Evolutionary conservation across 2,888 invertebrate genomes (phyloP).

Genomic region (Erebia palarica): DNA sequence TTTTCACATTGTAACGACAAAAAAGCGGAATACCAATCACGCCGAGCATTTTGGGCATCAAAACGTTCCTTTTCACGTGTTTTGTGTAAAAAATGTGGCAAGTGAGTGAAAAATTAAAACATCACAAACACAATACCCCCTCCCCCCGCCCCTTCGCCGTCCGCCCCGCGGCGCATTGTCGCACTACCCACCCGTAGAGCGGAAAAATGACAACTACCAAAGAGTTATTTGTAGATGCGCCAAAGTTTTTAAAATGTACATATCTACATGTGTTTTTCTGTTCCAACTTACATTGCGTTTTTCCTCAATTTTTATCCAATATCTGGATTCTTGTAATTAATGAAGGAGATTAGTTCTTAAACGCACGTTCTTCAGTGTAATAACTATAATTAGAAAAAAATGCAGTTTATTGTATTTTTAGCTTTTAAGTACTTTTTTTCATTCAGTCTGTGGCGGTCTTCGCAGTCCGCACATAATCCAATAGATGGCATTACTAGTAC

Average conservation of each 20-base stretch:
- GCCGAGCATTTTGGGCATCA: slow-evolving; percentile 44
- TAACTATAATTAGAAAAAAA: no score
- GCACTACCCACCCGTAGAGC: slow-evolving; percentile 64
- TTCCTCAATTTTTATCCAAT: no score
- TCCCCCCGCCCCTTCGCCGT: slow-evolving; percentile 38
- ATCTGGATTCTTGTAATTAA: no score
- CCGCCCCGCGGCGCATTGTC: slow-evolving; percentile 62
- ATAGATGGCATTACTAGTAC: no score
- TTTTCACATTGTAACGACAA: slow-evolving; percentile 24
- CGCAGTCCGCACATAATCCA: no score
- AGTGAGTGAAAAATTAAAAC: slow-evolving; percentile 77
- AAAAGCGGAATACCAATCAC: slow-evolving; percentile 36
- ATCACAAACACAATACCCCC: slow-evolving; percentile 59
- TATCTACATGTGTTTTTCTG: no score
- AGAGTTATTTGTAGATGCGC: slow-evolving; percentile 44
- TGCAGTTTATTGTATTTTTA: no score
- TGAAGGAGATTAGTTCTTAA: no score
- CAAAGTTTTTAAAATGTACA: not conserved
- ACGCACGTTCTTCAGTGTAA: no score
- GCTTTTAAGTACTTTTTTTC: no score
- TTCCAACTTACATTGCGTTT: no score
- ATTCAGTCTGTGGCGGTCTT: no score
- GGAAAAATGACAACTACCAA: slow-evolving; percentile 65
- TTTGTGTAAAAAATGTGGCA: slow-evolving; percentile 55
- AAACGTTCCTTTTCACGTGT: slow-evolving; percentile 52